Conservation (phyloP, 2,797 vertebrate genomes). For the Mormyrus hasselquistii region DNA sequence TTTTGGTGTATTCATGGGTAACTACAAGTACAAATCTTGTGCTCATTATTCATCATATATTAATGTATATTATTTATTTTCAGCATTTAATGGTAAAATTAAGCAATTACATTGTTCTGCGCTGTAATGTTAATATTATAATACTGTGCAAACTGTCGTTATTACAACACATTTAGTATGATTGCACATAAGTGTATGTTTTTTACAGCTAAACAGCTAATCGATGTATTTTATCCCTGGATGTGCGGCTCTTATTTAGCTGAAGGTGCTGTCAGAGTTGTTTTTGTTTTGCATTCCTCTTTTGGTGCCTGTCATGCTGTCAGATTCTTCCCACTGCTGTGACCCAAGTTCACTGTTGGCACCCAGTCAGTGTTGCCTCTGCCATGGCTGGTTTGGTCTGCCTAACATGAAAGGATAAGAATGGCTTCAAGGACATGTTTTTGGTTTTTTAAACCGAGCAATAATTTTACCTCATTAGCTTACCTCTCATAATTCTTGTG, state of each 20-base stretch:
- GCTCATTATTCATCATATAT: not conserved
- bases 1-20: not conserved
- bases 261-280: not conserved
- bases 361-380: not conserved
- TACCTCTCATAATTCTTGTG: not conserved
- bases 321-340: not conserved
- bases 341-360: not conserved
- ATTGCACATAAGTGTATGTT: not conserved
- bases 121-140: not conserved
- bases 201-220: not conserved
- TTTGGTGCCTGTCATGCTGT: not conserved
- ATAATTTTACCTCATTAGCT: not conserved
- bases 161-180: not conserved
- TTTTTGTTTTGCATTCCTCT: not conserved
- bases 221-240: not conserved
- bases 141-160: not conserved
- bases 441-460: not conserved
- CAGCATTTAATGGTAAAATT: not conserved
- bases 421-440: not conserved
- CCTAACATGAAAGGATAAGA: not conserved
- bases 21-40: not conserved
- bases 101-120: not conserved
- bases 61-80: not conserved
- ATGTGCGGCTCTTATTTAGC: not conserved
- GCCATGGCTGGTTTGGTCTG: not conserved